Evolutionary conservation across 2,888 invertebrate genomes (phyloP).

Genomic region (Acholoe squamosa): DNA sequence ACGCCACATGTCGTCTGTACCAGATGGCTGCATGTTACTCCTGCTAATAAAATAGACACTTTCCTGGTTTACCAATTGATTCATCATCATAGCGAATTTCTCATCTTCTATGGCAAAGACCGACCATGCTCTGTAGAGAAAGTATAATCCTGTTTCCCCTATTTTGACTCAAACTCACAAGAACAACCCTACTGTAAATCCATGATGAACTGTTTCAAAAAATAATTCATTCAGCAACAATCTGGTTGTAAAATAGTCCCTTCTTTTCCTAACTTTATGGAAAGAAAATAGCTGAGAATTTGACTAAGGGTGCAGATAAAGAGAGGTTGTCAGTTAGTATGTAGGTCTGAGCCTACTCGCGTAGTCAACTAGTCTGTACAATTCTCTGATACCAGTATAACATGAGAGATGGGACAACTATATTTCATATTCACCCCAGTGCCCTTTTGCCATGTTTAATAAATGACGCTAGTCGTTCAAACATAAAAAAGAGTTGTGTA

Average conservation of each 20-base stretch:
- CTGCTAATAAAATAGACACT: slow-evolving; percentile 20
- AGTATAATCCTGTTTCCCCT: too few species aligned
- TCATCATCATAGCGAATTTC: slow-evolving; percentile 36
- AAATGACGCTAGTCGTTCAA: slow-evolving; percentile 67
- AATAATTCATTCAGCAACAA: background rate
- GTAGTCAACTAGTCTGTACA: slow-evolving; percentile 14
- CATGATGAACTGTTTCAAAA: background rate
- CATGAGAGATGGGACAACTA: slow-evolving; percentile 40
- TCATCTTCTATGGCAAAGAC: slow-evolving; percentile 2
- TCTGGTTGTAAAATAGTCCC: background rate
- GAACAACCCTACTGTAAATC: background rate
- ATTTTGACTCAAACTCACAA: background rate
- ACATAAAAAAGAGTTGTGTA: background rate
- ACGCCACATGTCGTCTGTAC: background rate
- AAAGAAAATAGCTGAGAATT: background rate
- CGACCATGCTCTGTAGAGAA: background rate
- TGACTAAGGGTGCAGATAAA: background rate
- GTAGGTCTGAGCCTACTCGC: slow-evolving; percentile 43
- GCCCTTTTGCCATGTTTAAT: slow-evolving; percentile 64
- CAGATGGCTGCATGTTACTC: background rate
- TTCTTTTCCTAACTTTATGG: background rate
- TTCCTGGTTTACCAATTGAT: slow-evolving; percentile 1
- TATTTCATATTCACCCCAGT: slow-evolving; percentile 64
- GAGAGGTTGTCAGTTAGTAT: background rate
- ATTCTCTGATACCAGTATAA: slow-evolving; percentile 20